Evolutionary conservation across 2,113 vertebrate genomes (phyloP), one percentile per base, ranked within the genome.

Genomic region (Myotis lucifugus): DNA sequence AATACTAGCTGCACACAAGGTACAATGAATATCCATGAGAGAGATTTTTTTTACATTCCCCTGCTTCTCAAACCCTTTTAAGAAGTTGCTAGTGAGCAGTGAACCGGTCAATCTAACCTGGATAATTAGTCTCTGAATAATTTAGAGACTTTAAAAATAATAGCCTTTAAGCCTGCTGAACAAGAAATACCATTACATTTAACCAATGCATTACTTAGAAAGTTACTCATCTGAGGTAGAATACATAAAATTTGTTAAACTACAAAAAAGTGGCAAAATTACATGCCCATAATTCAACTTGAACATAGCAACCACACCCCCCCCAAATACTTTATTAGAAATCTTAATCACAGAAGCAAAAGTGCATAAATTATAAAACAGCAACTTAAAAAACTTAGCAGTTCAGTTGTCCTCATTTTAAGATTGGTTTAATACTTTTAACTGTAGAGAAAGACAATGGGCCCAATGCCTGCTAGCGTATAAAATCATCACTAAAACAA

Each of bases 331-430:
- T 73, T 93, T 83, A 95, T 93, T 95, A 95, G 88, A 97, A 95
- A 95, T 95, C 81, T 92, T 86, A 95, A 93, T 92, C 91, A 97
- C 89, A 97, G 96, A 95, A 96, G 95, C 96, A 97, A 97, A 96
- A 97, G 96, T 97, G 97, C 97, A 97, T 96, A 97, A 95, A 97
- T 95, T 95, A 96, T 91, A 96, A 96, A 97, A 97, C 9, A 96
- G 81, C 69, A 96, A 97, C 76, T 89, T 88, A 83, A 74, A 96
- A 93, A 82, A 84, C 54, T 4, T n/a, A 93, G 73, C 10, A 96
- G 70, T 85, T 85, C n/a, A 46, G 61, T 90, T 32, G 72, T 79
- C 54, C 54, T 87, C 72, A 88, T 95, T 95, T 84, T 77, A 79
- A 90, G 56, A 94, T 59, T 72, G 67, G 77, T 56, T 92, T 90